Percentiles rank a stretch among this genome's conserved stretches.
Conservation (phyloP, 1,140 invertebrate genomes). For the Tetragnatha versicolor region DNA sequence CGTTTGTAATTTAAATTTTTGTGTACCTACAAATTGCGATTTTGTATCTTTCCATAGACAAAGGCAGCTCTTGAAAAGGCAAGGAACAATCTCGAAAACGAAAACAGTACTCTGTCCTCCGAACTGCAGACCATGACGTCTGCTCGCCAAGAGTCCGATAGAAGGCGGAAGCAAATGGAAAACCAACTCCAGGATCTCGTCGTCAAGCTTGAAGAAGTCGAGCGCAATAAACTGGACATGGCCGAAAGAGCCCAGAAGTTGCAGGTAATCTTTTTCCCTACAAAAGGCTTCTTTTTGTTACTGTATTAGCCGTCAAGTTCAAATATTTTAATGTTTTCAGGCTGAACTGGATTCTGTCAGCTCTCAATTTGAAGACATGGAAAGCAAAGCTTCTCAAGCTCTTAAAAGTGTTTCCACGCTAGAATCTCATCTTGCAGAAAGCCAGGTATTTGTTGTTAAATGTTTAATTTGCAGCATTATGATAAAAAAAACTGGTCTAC, state of each 20-base stretch:
- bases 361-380: conserved; percentile 83
- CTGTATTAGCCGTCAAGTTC: background rate
- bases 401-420: conserved; percentile 74
- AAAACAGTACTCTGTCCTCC: conserved; percentile 90
- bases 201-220: conserved; percentile 67
- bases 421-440: conserved; percentile 62
- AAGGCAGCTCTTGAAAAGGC: conserved; percentile 86
- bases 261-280: conserved; percentile 56
- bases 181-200: conserved; percentile 73
- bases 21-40: too few relatives aligned
- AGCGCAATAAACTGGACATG: conserved; percentile 65
- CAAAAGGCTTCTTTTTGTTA: background rate
- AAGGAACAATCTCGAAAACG: conserved; percentile 86
- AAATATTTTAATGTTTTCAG: conserved; percentile 24
- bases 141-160: conserved; percentile 86
- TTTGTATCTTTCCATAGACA: conserved; percentile 58
- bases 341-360: conserved; percentile 71
- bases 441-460: conserved; percentile 51
- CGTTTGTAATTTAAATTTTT: too few relatives aligned
- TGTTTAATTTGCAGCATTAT: background rate
- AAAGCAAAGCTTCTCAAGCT: conserved; percentile 77
- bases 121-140: conserved; percentile 86
- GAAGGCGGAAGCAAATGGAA: conserved; percentile 90
- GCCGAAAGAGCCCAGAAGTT: conserved; percentile 71
- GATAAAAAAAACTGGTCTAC: too few relatives aligned